Percentiles rank a stretch among this genome's conserved stretches.
Conservation (phyloP, 1,140 invertebrate genomes). For the Penaeus japonicus region DNA sequence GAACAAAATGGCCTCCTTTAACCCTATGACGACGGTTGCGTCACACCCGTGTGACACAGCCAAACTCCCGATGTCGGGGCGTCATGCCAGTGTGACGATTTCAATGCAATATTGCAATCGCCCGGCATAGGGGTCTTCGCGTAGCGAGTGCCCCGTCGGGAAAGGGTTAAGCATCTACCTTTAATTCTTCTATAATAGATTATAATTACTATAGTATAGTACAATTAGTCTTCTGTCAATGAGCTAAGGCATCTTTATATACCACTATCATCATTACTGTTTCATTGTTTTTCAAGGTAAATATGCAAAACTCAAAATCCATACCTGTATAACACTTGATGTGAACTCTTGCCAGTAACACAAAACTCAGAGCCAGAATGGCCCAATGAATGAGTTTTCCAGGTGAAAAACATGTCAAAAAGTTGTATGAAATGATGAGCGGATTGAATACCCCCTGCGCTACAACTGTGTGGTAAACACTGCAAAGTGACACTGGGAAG, state of each 20-base stretch:
- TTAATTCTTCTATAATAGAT: too few relatives aligned
- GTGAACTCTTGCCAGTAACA: constrained; percentile 11
- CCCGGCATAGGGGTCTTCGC: too few relatives aligned
- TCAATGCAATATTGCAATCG: too few relatives aligned
- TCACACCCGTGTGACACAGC: too few relatives aligned
- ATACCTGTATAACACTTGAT: constrained; percentile 24
- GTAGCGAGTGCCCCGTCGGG: too few relatives aligned
- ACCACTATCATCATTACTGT: background rate
- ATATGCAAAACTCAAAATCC: background rate
- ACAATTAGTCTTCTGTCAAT: too few relatives aligned
- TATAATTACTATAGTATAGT: too few relatives aligned
- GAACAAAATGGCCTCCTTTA: too few relatives aligned
- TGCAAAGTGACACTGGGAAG: constrained; percentile 8
- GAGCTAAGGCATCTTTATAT: background rate
- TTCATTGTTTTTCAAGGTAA: background rate
- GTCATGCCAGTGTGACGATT: too few relatives aligned
- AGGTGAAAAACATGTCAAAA: background rate
- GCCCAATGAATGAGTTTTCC: background rate
- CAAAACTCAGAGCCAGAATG: background rate
- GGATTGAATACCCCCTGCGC: constrained; percentile 5
- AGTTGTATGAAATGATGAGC: background rate
- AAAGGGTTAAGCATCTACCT: too few relatives aligned
- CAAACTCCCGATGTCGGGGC: too few relatives aligned
- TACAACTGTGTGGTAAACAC: constrained; percentile 20
- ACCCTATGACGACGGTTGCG: too few relatives aligned